Conservation (phyloP, 2,113 vertebrate genomes). For the Ailurus styani region DNA sequence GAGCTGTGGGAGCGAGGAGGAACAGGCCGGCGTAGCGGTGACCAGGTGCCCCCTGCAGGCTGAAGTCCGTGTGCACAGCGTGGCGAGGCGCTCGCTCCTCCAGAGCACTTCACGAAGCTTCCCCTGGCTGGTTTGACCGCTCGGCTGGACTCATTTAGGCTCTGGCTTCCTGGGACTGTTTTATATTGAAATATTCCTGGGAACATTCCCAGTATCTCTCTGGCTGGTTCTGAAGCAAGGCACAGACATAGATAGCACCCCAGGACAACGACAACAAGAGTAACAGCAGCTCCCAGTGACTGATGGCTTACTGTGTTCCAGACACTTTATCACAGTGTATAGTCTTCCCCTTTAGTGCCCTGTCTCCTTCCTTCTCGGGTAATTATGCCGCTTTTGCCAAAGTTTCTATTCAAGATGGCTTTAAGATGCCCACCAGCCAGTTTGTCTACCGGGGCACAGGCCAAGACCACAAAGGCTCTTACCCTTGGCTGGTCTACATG, state of each 20-base stretch:
- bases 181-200: background rate
- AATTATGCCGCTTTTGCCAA: background rate
- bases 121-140: background rate
- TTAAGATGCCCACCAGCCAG: background rate
- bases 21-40: too few species aligned
- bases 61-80: background rate
- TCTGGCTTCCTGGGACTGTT: background rate
- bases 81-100: background rate
- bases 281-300: background rate
- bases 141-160: background rate
- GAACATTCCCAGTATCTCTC: background rate
- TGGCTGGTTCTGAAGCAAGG: background rate
- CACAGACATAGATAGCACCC: background rate
- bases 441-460: background rate
- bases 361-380: background rate
- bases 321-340: background rate
- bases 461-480: fast-evolving
- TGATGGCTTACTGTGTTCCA: background rate
- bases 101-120: too few species aligned
- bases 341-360: background rate
- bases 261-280: background rate
- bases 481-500: background rate
- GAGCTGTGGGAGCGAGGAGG: background rate
- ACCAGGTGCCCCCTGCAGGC: background rate
- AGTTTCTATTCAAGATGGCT: background rate